A percentile compares a stretch with the other conserved stretches of the same genome.
Conservation (phyloP, 1,140 invertebrate genomes). For the Drosophila quadrilineata region DNA sequence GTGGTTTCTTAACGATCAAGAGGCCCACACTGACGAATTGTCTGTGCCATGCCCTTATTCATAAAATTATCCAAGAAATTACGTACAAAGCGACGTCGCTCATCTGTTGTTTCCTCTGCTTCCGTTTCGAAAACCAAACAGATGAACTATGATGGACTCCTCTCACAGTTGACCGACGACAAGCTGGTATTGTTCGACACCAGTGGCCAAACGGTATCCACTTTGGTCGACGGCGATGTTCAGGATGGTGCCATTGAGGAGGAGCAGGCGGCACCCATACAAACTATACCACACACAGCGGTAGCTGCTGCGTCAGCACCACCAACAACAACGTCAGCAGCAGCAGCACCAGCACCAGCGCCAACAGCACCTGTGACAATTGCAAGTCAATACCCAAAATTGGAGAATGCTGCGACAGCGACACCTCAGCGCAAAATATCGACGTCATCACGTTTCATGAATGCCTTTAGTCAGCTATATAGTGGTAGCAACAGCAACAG, state of each 20-base stretch:
- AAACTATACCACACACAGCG: slow-evolving; percentile 53
- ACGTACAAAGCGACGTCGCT: slow-evolving; percentile 62
- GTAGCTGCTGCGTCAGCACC: slow-evolving; percentile 16
- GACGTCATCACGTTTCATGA: slow-evolving; percentile 79
- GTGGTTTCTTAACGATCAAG: slow-evolving; percentile 41
- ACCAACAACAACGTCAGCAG: slow-evolving; percentile 14
- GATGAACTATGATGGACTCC: slow-evolving; percentile 80
- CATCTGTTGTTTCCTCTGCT: too few relatives aligned
- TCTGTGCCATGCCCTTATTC: slow-evolving; percentile 54
- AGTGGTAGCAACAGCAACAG: slow-evolving; percentile 38
- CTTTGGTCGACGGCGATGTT: slow-evolving; percentile 14
- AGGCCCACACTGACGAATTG: slow-evolving; percentile 42
- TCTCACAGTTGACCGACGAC: slow-evolving; percentile 77
- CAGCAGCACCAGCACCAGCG: slow-evolving; percentile 10
- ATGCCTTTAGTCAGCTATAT: slow-evolving; percentile 78
- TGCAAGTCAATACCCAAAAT: slow-evolving; percentile 51
- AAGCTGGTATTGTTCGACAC: slow-evolving; percentile 64
- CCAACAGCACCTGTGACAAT: slow-evolving; percentile 21
- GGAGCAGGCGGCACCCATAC: slow-evolving; percentile 72
- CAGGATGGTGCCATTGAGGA: slow-evolving; percentile 68
- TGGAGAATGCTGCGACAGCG: slow-evolving; percentile 56
- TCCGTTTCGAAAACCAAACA: slow-evolving; percentile 46
- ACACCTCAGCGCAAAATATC: slow-evolving; percentile 78
- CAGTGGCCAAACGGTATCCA: slow-evolving; percentile 19
- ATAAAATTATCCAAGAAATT: slow-evolving; percentile 57